Percentiles rank a stretch among this genome's conserved stretches.
phyloP scores from a whole-genome alignment of 2,113 vertebrate species.

The Megaceryle torquata region DNA sequence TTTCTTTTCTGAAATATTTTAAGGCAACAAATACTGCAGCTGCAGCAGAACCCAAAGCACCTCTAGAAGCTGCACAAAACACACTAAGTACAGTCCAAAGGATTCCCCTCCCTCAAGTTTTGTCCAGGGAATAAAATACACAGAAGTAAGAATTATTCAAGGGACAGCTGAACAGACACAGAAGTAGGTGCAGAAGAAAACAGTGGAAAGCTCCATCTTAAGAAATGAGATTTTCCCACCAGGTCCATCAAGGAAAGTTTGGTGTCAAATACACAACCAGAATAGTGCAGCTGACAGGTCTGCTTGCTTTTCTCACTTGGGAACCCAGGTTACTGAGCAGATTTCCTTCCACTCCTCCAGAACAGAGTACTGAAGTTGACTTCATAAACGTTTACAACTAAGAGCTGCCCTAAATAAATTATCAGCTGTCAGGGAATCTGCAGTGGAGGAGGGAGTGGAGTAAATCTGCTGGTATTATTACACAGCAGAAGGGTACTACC shows the following conservation, averaged over 20 bases:
- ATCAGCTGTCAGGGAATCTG: background rate
- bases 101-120: background rate
- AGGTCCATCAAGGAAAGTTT: rapidly evolving
- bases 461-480: background rate
- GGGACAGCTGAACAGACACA: background rate
- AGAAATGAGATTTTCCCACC: background rate
- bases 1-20: background rate
- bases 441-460: background rate
- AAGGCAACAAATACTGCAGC: background rate
- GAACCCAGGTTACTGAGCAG: background rate
- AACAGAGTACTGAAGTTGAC: rapidly evolving
- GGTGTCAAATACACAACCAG: background rate
- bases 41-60: background rate
- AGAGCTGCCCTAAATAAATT: background rate
- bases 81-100: background rate
- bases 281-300: background rate
- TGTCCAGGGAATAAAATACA: background rate
- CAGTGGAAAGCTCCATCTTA: background rate
- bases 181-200: background rate
- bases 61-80: background rate
- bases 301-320: background rate
- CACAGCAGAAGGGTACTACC: rapidly evolving
- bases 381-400: rapidly evolving
- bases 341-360: background rate
- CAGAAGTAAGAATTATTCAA: background rate